Conservation (phyloP, 1,140 invertebrate species). For the Agrilus planipennis region DNA sequence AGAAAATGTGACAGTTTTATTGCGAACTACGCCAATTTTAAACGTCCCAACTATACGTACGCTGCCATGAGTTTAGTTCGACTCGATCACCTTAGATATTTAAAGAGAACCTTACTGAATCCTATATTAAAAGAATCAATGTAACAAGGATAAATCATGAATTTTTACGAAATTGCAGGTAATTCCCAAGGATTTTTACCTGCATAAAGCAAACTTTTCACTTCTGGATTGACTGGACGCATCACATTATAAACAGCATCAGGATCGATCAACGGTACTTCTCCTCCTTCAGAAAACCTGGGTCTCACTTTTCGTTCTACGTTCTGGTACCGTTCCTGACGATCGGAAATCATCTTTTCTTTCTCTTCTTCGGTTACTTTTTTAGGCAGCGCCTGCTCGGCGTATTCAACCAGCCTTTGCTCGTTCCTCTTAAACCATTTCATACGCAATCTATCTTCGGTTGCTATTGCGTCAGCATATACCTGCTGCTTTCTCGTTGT, state of each 20-base stretch:
- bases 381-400: slow-evolving; percentile 15
- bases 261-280: slow-evolving; percentile 9
- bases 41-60: no score
- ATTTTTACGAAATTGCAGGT: no score
- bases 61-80: no score
- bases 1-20: no score
- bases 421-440: slow-evolving; percentile 26
- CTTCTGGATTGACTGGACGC: slow-evolving; percentile 22
- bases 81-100: no score
- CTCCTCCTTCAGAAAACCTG: neutral
- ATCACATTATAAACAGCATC: slow-evolving; percentile 15
- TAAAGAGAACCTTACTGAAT: no score
- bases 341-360: slow-evolving; percentile 17
- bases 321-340: slow-evolving; percentile 17
- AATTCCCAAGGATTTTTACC: slow-evolving; percentile 7
- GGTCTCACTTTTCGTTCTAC: slow-evolving; percentile 6
- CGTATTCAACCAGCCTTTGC: slow-evolving; percentile 18
- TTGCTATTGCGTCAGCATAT: slow-evolving; percentile 19
- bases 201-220: slow-evolving; percentile 21
- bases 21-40: no score
- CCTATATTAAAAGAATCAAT: neutral
- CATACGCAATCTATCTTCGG: slow-evolving; percentile 19
- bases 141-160: neutral
- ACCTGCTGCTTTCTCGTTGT: slow-evolving; percentile 3
- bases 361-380: slow-evolving; percentile 20